Conservation (phyloP, 2,113 vertebrate species). For the Sylvia atricapilla region DNA sequence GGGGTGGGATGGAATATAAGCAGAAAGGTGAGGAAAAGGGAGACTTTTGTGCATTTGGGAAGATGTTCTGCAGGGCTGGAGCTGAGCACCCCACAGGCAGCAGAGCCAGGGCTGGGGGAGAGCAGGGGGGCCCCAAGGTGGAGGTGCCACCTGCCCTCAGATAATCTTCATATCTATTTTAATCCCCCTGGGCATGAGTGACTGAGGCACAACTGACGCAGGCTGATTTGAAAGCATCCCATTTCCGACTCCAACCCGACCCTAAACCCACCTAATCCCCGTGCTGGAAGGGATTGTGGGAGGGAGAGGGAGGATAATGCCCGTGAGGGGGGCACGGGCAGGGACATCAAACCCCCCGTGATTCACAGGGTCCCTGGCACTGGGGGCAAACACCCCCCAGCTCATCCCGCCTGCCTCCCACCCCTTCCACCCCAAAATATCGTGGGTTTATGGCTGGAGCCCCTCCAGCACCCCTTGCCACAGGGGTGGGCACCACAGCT, state of each 20-base stretch:
- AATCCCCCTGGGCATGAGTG: conserved; percentile 34
- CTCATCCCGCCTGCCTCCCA: background rate
- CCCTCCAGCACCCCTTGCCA: background rate
- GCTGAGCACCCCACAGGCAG: background rate
- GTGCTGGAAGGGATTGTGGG: background rate
- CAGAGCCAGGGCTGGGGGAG: background rate
- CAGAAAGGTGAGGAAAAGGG: background rate
- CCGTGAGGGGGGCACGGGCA: background rate
- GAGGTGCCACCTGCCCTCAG: background rate
- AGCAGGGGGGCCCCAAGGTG: background rate
- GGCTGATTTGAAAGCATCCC: conserved; percentile 63
- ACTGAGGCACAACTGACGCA: conserved; percentile 29
- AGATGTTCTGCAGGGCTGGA: fast-evolving
- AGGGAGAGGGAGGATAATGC: background rate
- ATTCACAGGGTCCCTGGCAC: background rate
- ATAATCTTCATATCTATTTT: conserved; percentile 64
- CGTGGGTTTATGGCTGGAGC: fast-evolving
- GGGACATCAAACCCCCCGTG: background rate
- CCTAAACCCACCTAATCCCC: conserved; percentile 67
- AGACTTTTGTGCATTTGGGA: background rate
- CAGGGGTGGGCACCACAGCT: fast-evolving
- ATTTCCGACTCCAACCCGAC: conserved; percentile 38
- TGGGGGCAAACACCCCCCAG: background rate
- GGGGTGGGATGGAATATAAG: background rate
- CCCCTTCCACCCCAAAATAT: background rate